Percentiles rank a stretch among this genome's conserved stretches.
Conservation (phyloP, 2,113 vertebrate genomes). For the Apaloderma vittatum region DNA sequence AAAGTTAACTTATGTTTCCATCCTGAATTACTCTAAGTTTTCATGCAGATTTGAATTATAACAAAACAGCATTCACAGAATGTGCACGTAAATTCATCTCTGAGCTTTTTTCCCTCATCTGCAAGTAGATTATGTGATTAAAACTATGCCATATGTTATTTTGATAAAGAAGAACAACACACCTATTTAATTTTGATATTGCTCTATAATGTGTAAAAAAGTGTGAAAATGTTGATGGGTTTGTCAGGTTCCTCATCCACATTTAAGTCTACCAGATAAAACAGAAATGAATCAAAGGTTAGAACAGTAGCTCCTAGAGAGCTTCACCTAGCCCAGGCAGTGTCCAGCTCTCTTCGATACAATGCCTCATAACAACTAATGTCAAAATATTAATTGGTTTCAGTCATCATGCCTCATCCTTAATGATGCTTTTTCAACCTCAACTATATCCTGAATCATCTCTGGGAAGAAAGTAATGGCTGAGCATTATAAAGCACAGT, state of each 20-base stretch:
- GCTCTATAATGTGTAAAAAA: neutral
- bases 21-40: neutral
- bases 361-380: neutral
- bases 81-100: neutral
- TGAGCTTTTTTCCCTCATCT: neutral
- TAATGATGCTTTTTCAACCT: neutral
- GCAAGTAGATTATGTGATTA: neutral
- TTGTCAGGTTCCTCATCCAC: neutral
- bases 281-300: conserved; percentile 4
- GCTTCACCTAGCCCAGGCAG: neutral
- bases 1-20: neutral
- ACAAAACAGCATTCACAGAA: neutral
- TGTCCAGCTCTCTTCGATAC: neutral
- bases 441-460: neutral
- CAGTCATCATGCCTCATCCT: neutral
- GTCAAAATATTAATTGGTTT: neutral
- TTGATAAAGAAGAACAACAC: neutral
- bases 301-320: neutral
- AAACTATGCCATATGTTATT: neutral
- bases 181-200: neutral
- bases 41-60: neutral
- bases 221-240: neutral
- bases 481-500: neutral
- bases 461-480: neutral
- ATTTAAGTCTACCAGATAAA: neutral